phyloP scores from a whole-genome alignment of 2,797 vertebrate genomes.

The Poecilia velifera region DNA sequence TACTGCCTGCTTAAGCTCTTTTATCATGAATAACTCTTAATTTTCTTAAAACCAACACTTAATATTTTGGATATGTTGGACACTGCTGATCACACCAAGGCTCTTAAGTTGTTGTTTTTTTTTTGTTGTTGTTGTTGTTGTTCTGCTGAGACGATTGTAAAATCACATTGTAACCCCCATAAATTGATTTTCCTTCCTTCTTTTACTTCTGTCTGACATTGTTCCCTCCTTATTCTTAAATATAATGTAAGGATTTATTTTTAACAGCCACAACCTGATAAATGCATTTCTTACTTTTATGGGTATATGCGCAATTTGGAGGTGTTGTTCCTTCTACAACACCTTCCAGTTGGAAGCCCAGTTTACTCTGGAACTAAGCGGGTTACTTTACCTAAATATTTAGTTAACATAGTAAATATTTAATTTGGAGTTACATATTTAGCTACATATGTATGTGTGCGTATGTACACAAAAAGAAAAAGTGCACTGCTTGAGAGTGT shows the following conservation, averaged over 20 bases:
- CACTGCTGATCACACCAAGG: not conserved
- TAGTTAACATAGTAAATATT: too few species aligned
- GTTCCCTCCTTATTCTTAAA: not conserved
- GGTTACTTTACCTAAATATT: too few species aligned
- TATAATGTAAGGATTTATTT: not conserved
- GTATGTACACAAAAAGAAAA: not conserved
- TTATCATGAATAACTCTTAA: not conserved
- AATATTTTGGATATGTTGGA: not conserved
- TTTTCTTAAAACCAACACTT: not conserved
- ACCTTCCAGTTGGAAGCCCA: not conserved
- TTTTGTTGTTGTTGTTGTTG: too few species aligned
- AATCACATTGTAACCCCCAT: not conserved
- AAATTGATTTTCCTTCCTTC: not conserved
- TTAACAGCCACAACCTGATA: not conserved
- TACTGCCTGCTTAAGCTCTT: not conserved
- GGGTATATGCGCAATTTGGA: not conserved
- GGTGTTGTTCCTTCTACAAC: not conserved
- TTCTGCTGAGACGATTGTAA: not conserved
- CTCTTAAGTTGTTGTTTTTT: not conserved
- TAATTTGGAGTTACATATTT: not conserved
- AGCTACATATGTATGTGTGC: not conserved
- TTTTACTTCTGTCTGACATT: not conserved
- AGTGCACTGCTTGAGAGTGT: slow-evolving; percentile 1
- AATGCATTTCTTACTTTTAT: not conserved
- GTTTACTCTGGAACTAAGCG: too few species aligned